Conservation (phyloP, 2,797 vertebrate species). For the Ctenochaetus hawaiiensis region DNA sequence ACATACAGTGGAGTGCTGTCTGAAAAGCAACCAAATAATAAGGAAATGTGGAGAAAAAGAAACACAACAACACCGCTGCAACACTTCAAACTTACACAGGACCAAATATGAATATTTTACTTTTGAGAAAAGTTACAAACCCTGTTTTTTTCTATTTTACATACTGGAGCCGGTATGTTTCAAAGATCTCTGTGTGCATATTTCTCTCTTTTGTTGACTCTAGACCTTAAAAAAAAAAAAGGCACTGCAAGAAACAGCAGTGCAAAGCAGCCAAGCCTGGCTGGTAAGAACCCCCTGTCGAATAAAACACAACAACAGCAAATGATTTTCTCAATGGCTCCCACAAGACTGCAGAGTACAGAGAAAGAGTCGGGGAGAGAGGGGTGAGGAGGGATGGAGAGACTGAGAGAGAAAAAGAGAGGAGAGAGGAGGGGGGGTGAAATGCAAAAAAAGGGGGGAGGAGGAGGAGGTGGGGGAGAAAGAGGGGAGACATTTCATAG, state of each 20-base stretch:
- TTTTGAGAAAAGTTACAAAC: conserved; percentile 6
- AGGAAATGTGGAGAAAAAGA: not conserved
- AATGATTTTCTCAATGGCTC: conserved; percentile 78
- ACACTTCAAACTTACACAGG: not conserved
- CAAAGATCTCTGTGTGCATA: conserved; percentile 3
- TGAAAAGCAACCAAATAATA: conserved; percentile 17
- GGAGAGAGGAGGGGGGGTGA: no score
- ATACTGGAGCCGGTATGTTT: not conserved
- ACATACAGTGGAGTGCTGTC: conserved; percentile 20
- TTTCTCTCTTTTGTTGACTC: conserved; percentile 5
- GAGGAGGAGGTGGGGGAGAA: not conserved
- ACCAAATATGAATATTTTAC: not conserved
- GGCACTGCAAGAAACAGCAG: conserved; percentile 15
- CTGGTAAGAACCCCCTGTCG: conserved; percentile 36
- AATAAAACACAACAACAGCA: conserved; percentile 70
- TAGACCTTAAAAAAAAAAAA: not conserved
- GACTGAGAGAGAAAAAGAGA: not conserved
- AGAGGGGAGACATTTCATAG: conserved; percentile 33
- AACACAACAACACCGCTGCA: conserved; percentile 5
- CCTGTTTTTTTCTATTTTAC: not conserved
- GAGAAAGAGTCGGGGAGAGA: conserved; percentile 1
- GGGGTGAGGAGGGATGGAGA: conserved; percentile 12
- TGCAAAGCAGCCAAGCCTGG: conserved; percentile 31
- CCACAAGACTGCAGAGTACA: conserved; percentile 53
- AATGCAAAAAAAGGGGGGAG: not conserved